Base-by-base conservation (phyloP, 2,888 invertebrate genomes). In the Gonocerus acuteangulatus region DNA sequence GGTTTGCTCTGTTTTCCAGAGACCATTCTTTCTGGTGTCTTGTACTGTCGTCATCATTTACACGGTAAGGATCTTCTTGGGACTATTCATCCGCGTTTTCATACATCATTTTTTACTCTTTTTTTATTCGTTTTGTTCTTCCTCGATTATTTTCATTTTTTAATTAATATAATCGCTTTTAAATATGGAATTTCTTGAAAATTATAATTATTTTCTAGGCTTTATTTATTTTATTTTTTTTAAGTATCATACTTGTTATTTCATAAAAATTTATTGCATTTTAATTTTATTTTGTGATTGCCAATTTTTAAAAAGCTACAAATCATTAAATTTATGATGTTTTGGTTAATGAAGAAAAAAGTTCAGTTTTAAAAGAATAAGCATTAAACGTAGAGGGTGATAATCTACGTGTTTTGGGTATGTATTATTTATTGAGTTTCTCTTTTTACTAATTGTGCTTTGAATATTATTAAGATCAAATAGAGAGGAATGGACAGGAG, bases 401-500 rank as follows among this genome's bases (percentile, higher is more conserved):
- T 23, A 47, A 27, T 57, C 57, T 27, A 47, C 57, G 57, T 45
- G 15, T 57, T 54, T 47, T 57, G 44, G 57, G 57, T 57, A 57
- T 57, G 57, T 57, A 57, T 57, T 47, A 27, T n/a, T 47, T 32
- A 18, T 57, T 57, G 19, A 18, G 32, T 57, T 59, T 36, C 47
- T 48, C 21, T 19, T 6, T 51, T 27, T 60, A 62, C 65, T 65
- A 65, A 65, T 65, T 65, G 45, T 47, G 19, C 52, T 63, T 65
- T 65, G 65, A 63, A 61, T 65, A 63, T 63, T 65, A 62, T 65
- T 62, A 65, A 51, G 61, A 63, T 58, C 61, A 61, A 58, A 51
- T 57, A 61, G 61, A 27, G 51, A 48, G 59, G 56, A 39, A 67
- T 67, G 67, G 67, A 67, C 54, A 49, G 67, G 63, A 65, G 67